These are phyloP conservation scores for Pristionchus japonicus DNA, from an alignment of 2,888 invertebrate species.

Conservation along the genomic window DNA sequence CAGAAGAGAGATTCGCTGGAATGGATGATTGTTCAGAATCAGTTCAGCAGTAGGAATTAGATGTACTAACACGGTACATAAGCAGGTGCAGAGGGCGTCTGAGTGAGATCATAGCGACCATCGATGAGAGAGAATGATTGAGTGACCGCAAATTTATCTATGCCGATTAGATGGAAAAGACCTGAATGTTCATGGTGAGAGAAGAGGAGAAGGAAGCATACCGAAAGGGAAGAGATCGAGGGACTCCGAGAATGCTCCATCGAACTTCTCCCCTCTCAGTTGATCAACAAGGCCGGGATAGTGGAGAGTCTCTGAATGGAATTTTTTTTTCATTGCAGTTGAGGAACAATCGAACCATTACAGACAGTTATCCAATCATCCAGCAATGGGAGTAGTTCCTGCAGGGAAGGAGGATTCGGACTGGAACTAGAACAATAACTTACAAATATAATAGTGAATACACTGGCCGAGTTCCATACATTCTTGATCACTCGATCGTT, in stretches of 20 bases:
- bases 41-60: neutral
- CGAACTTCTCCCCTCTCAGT: conserved; percentile 24
- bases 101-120: neutral
- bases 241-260: conserved; percentile 2
- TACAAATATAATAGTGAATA: neutral
- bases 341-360: neutral
- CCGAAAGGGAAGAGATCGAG: conserved; percentile 21
- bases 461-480: conserved; percentile 21
- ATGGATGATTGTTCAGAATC: neutral
- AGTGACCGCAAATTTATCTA: conserved; percentile 42
- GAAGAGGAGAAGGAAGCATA: neutral
- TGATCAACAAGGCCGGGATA: neutral
- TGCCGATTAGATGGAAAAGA: conserved; percentile 38
- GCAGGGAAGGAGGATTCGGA: neutral
- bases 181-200: too few species aligned
- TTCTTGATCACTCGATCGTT: neutral
- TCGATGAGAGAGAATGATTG: conserved; percentile 37
- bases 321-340: too few species aligned
- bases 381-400: neutral
- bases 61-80: neutral
- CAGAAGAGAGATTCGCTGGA: neutral
- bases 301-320: conserved; percentile 5
- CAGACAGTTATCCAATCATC: neutral
- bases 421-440: neutral
- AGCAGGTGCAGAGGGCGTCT: conserved; percentile 11